phyloP scores from a whole-genome alignment of 2,888 invertebrate genomes.

The Drosophila paranaensis region DNA sequence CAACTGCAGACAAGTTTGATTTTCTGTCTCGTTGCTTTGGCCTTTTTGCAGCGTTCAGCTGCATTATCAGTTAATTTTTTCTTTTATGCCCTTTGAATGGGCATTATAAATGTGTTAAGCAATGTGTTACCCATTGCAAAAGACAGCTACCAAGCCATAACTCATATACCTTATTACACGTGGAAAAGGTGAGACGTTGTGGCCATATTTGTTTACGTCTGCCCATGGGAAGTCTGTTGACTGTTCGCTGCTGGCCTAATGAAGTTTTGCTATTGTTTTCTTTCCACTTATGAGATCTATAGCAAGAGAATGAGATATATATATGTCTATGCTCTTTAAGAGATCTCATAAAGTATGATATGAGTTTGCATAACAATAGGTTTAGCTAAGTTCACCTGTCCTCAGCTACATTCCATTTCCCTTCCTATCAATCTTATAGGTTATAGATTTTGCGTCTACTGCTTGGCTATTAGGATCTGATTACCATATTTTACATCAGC shows the following conservation, averaged over 20 bases:
- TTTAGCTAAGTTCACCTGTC: too few relatives aligned
- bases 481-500: slow-evolving; percentile 1
- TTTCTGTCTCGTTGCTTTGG: slow-evolving; percentile 51
- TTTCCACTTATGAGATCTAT: background rate
- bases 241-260: background rate
- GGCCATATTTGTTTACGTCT: background rate
- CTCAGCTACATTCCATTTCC: too few relatives aligned
- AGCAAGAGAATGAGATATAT: too few relatives aligned
- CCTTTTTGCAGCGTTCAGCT: slow-evolving; percentile 46
- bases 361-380: too few relatives aligned
- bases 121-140: slow-evolving; percentile 4
- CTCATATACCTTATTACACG: background rate
- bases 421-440: too few relatives aligned
- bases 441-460: slow-evolving; percentile 1
- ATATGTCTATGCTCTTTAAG: background rate
- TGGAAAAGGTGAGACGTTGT: background rate
- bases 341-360: background rate
- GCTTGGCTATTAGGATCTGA: slow-evolving; percentile 4
- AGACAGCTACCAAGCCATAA: background rate
- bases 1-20: slow-evolving; percentile 46
- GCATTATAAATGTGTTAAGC: slow-evolving; percentile 5
- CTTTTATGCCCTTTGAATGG: slow-evolving; percentile 22
- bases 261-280: background rate
- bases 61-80: slow-evolving; percentile 33
- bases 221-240: background rate